A percentile compares a stretch with the other conserved stretches of the same genome.
Evolutionary conservation across 2,888 invertebrate genomes (phyloP).

Genomic region (Protonemura montana): DNA sequence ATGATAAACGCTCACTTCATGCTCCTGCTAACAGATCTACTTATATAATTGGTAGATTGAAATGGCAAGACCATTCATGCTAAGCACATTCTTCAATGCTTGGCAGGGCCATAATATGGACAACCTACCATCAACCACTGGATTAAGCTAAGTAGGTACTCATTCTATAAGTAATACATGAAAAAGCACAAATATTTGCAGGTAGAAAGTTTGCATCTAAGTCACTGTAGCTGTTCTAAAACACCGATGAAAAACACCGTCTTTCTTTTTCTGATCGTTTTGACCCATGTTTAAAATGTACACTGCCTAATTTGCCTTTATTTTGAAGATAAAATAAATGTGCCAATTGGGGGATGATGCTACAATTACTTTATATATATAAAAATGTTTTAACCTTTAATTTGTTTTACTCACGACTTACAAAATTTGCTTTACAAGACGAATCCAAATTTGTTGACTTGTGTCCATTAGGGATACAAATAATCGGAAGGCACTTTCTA

Average conservation of each 20-base stretch:
- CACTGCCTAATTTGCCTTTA: neutral
- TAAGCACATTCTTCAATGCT: neutral
- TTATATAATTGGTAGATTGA: neutral
- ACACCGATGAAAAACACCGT: conserved; percentile 32
- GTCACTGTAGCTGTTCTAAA: conserved; percentile 40
- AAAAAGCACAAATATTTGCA: neutral
- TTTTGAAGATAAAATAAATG: conserved; percentile 52
- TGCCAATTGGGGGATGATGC: conserved; percentile 73
- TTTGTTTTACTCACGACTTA: conserved; percentile 44
- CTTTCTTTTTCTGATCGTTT: neutral
- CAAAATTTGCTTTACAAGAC: conserved; percentile 45
- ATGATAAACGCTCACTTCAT: neutral
- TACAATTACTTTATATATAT: neutral
- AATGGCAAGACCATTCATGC: neutral
- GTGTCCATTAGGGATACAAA: conserved; percentile 58
- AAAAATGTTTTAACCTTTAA: conserved; percentile 37
- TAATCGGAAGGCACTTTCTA: conserved; percentile 75
- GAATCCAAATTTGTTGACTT: conserved; percentile 54
- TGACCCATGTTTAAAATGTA: neutral
- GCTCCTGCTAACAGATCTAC: neutral
- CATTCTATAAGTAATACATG: neutral
- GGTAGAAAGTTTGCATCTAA: conserved; percentile 25
- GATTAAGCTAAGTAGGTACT: neutral
- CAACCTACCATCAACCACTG: neutral
- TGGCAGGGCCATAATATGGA: neutral